These are phyloP conservation scores for Falco rusticolus DNA, from an alignment of 2,797 vertebrate species.

Conservation along the genomic window DNA sequence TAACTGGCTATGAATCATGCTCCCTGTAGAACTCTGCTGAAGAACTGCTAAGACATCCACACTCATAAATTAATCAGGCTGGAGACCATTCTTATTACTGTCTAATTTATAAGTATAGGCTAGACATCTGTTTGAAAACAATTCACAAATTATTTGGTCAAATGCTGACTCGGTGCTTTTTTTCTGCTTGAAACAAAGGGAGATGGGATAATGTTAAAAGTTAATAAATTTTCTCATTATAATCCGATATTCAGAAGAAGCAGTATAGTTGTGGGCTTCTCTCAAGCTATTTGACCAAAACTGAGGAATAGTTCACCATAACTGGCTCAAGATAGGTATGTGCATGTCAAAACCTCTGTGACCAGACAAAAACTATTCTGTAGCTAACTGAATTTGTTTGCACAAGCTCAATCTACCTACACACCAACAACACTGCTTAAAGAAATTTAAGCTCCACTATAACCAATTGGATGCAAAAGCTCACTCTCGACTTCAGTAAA, in stretches of 20 bases:
- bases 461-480: neutral
- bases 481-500: neutral
- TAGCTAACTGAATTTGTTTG: neutral
- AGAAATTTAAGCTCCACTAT: neutral
- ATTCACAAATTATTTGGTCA: neutral
- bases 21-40: neutral
- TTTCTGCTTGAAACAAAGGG: neutral
- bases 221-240: neutral
- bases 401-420: accelerated
- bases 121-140: neutral
- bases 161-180: neutral
- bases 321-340: neutral
- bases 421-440: neutral
- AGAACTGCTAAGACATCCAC: neutral
- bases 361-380: neutral
- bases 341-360: neutral
- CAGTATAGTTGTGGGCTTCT: neutral
- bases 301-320: neutral
- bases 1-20: neutral
- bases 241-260: neutral
- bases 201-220: neutral
- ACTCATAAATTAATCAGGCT: neutral
- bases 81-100: neutral
- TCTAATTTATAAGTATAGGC: neutral
- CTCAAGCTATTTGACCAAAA: neutral